Percentiles rank a stretch among this genome's conserved stretches.
phyloP scores from a whole-genome alignment of 2,797 vertebrate species.

The Eulemur rubriventer region DNA sequence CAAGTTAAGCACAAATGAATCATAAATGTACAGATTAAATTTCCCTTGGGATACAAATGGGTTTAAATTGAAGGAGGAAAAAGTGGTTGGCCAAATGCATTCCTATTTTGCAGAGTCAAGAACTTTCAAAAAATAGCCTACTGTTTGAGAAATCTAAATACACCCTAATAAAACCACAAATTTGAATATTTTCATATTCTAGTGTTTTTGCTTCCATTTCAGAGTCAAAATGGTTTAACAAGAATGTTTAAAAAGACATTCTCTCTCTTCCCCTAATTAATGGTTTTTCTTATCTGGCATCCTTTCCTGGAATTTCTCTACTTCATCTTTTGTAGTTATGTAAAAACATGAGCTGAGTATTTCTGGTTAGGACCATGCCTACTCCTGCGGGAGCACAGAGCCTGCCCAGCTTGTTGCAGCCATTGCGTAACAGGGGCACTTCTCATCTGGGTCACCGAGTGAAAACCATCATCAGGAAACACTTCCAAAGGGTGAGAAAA shows the following conservation, averaged over 20 bases:
- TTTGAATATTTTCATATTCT: slow-evolving; percentile 42
- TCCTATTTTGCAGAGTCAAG: slow-evolving; percentile 60
- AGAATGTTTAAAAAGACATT: slow-evolving; percentile 40
- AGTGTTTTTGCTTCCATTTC: slow-evolving; percentile 35
- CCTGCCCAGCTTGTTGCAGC: background rate
- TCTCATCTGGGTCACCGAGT: slow-evolving; percentile 48
- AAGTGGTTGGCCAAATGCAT: slow-evolving; percentile 53
- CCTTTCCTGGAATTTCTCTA: slow-evolving; percentile 31
- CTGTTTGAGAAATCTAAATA: slow-evolving; percentile 55
- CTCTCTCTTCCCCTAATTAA: background rate
- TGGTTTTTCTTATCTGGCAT: slow-evolving; percentile 41
- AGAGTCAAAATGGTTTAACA: slow-evolving; percentile 27
- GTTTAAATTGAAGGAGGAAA: slow-evolving; percentile 46
- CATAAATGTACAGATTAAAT: slow-evolving; percentile 72
- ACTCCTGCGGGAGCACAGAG: background rate
- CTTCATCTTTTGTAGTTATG: slow-evolving; percentile 38
- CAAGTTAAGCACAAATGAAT: slow-evolving; percentile 72
- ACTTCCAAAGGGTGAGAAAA: slow-evolving; percentile 63
- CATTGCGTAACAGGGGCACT: background rate
- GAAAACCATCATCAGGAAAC: slow-evolving; percentile 60
- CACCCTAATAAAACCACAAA: slow-evolving; percentile 55
- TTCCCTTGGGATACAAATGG: slow-evolving; percentile 64
- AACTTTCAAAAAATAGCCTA: slow-evolving; percentile 47
- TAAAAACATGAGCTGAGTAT: background rate
- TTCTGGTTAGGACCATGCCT: background rate